Conservation (phyloP, 2,888 invertebrate species). For the Dynastes grantii region DNA sequence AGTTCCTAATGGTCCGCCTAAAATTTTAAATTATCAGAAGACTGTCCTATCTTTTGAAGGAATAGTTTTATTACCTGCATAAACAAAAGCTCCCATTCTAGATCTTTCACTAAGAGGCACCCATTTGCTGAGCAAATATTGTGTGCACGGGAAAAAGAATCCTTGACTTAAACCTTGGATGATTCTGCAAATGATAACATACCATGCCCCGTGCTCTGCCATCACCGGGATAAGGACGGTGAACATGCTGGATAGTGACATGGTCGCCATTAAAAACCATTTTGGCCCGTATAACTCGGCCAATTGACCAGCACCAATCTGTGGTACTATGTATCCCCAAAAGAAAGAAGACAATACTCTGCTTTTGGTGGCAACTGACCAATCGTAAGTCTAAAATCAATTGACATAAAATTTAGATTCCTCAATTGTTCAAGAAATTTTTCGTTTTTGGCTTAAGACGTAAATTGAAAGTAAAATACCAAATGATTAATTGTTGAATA, state of each 20-base stretch:
- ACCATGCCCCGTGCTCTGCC: slow-evolving; percentile 77
- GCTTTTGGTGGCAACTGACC: slow-evolving; percentile 71
- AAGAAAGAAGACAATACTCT: slow-evolving; percentile 83
- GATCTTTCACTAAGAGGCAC: slow-evolving; percentile 81
- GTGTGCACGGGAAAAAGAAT: slow-evolving; percentile 81
- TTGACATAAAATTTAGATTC: background rate
- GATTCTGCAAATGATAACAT: slow-evolving; percentile 79
- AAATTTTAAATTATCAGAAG: slow-evolving; percentile 45
- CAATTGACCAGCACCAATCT: slow-evolving; percentile 81
- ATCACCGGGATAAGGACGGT: slow-evolving; percentile 80
- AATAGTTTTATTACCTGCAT: slow-evolving; percentile 69
- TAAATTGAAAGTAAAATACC: no score
- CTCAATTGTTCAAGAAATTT: background rate
- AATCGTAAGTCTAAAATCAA: slow-evolving; percentile 71
- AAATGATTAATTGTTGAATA: no score
- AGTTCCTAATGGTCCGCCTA: slow-evolving; percentile 85
- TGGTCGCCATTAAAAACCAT: slow-evolving; percentile 74
- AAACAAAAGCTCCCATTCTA: slow-evolving; percentile 78
- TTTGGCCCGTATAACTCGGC: slow-evolving; percentile 85
- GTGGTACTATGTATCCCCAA: slow-evolving; percentile 84
- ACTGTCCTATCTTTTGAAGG: background rate
- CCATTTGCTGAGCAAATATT: slow-evolving; percentile 85
- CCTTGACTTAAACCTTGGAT: slow-evolving; percentile 84
- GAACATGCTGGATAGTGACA: slow-evolving; percentile 76
- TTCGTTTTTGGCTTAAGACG: no score